Evolutionary conservation across 1,140 invertebrate species (phyloP).

Genomic region (Agrypnia vestita): DNA sequence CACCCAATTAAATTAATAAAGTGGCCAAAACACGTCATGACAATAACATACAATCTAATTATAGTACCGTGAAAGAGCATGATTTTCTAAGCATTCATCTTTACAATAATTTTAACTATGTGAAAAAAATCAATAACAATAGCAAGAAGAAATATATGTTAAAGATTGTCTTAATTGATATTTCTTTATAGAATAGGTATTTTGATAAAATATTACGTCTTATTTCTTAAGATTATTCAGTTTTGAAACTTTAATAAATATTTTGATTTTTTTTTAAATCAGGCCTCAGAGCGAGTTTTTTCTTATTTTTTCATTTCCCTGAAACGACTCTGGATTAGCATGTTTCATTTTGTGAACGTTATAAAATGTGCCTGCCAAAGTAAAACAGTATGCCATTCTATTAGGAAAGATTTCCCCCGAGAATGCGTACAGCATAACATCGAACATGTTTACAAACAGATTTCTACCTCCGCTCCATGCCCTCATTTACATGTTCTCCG

Average conservation of each 20-base stretch:
- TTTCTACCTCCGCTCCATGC: constrained; percentile 43
- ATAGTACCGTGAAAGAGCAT: too few relatives aligned
- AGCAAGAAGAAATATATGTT: too few relatives aligned
- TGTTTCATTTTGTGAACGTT: constrained; percentile 42
- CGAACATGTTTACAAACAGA: constrained; percentile 60
- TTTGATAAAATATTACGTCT: too few relatives aligned
- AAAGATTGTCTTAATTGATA: too few relatives aligned
- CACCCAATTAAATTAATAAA: too few relatives aligned
- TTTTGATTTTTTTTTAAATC: constrained; percentile 1
- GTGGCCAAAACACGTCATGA: too few relatives aligned
- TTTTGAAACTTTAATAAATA: not conserved
- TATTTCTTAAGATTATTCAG: not conserved
- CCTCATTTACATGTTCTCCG: constrained; percentile 53
- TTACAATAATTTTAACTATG: too few relatives aligned
- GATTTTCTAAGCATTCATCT: too few relatives aligned
- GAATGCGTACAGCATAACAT: constrained; percentile 55
- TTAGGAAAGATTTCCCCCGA: constrained; percentile 54
- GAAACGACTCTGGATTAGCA: constrained; percentile 43
- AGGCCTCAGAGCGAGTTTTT: constrained; percentile 6
- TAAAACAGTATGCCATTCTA: constrained; percentile 41
- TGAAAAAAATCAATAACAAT: too few relatives aligned
- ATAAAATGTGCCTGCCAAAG: constrained; percentile 41
- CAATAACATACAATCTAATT: too few relatives aligned
- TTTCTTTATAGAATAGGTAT: too few relatives aligned
- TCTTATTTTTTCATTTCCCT: constrained; percentile 32